Percentiles rank a stretch among this genome's conserved stretches.
phyloP scores from a whole-genome alignment of 2,113 vertebrate genomes.

The Ursus arctos region DNA sequence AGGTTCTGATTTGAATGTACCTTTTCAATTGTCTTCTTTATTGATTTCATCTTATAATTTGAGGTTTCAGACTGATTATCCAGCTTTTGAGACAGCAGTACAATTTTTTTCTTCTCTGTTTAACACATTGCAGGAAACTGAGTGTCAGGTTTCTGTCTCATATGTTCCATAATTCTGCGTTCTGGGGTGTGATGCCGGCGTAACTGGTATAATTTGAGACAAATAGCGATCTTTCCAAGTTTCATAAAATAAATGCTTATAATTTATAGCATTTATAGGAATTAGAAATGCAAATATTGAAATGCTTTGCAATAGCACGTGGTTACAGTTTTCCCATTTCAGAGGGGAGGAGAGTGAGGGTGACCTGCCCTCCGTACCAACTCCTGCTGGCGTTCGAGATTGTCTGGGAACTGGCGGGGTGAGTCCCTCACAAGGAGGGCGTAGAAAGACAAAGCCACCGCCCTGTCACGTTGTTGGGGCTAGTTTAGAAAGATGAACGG shows the following conservation, averaged over 20 bases:
- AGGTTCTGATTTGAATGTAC: background rate
- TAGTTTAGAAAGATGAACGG: background rate
- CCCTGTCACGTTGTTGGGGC: background rate
- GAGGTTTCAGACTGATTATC: conserved; percentile 69
- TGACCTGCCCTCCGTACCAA: conserved; percentile 17
- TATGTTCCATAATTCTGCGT: conserved; percentile 89
- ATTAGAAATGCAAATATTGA: conserved; percentile 90
- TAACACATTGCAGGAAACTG: conserved; percentile 88
- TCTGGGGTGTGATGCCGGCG: conserved; percentile 87
- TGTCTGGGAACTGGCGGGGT: background rate
- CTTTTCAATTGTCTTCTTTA: conserved; percentile 55
- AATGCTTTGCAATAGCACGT: conserved; percentile 78
- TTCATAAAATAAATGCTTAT: conserved; percentile 89
- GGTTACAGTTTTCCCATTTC: conserved; percentile 83
- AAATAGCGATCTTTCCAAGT: conserved; percentile 90
- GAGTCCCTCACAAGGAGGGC: background rate
- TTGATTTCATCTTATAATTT: conserved; percentile 68
- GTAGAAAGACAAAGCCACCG: background rate
- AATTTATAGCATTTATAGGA: conserved; percentile 89
- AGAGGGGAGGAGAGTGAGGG: conserved; percentile 68
- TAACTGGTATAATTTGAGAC: conserved; percentile 88
- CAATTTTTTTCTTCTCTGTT: conserved; percentile 80
- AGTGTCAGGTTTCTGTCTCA: conserved; percentile 90
- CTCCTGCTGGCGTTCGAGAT: background rate
- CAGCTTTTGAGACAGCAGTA: conserved; percentile 83